Evolutionary conservation across 2,888 invertebrate genomes (phyloP), one percentile per base, ranked within the genome.

Genomic region (Cheilosia vernalis): DNA sequence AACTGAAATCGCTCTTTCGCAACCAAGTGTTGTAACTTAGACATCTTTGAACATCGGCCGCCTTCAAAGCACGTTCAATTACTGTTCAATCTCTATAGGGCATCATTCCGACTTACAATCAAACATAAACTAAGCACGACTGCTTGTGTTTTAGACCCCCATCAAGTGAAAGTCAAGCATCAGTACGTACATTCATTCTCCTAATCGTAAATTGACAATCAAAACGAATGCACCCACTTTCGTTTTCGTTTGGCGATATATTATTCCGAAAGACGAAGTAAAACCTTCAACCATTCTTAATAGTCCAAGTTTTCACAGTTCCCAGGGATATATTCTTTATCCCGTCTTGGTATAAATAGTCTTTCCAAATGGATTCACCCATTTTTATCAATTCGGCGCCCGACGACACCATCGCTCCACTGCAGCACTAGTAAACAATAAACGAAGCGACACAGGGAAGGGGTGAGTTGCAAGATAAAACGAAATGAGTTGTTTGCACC

Each of bases 401-500:
- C 13, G 13, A 5, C 51, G 17, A 5, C 21, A 40, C 24, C 37
- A 42, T 42, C 15, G 3, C 42, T 3, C 17, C 33, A 15, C 21
- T 4, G 5, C 17, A 24, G 10, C 19, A 17, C 40, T 42, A 33
- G 19, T 60, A 74, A 73, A 67, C 47, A 63, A 67, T 60, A 76
- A 80, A 67, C 30, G 27, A 67, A 61, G 37, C 55, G 47, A 53
- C 51, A 9, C 0, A 33, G 15, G 7, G 37, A 7, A 40, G 21
- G 4, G 44, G 58, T 4, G 21, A 24, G 2, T 1, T 19, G 24
- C 51, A 69, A n/a, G 51, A 67, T 77, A 81, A 72, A 77, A 66
- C 60, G 49, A 67, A 85, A 85, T 81, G 85, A 81, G 85, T 81
- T 85, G 72, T 61, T 85, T 85, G 85, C 85, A 61, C 85, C 64